Conservation (phyloP, 2,113 vertebrate species). For the Pandion haliaetus region DNA sequence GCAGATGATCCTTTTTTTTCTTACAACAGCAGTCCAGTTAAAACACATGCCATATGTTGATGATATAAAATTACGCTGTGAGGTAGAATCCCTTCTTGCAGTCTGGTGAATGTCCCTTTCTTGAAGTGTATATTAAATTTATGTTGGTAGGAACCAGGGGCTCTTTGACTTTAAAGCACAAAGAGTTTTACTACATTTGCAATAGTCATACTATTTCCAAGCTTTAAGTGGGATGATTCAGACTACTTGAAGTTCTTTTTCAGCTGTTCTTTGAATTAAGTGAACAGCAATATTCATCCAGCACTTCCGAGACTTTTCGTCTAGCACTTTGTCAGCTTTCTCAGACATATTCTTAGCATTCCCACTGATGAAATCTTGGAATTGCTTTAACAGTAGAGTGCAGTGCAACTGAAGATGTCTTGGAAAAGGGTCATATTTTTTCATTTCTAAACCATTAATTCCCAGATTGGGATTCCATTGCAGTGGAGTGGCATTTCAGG, state of each 20-base stretch:
- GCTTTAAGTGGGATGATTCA: not conserved
- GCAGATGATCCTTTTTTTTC: not conserved
- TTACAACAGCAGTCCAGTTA: not conserved
- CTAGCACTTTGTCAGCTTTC: conserved; percentile 41
- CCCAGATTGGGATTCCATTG: not conserved
- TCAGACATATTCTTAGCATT: conserved; percentile 22
- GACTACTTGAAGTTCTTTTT: conserved; percentile 23
- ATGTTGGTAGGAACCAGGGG: not conserved
- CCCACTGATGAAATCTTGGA: not conserved
- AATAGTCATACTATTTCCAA: not conserved
- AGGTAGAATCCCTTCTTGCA: not conserved
- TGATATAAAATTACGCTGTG: not conserved
- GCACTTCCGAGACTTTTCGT: conserved; percentile 37
- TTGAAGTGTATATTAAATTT: not conserved
- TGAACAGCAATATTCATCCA: conserved; percentile 4
- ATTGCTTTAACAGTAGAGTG: conserved; percentile 53
- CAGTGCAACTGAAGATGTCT: not conserved
- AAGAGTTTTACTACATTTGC: not conserved
- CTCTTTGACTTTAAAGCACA: not conserved
- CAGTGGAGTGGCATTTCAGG: not conserved
- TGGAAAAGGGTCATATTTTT: conserved; percentile 1
- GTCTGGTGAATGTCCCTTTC: not conserved
- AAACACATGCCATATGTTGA: not conserved
- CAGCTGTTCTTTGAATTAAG: conserved; percentile 59
- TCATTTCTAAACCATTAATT: conserved; percentile 10